Conservation (phyloP, 1,140 invertebrate genomes). For the Elymnias hypermnestra region DNA sequence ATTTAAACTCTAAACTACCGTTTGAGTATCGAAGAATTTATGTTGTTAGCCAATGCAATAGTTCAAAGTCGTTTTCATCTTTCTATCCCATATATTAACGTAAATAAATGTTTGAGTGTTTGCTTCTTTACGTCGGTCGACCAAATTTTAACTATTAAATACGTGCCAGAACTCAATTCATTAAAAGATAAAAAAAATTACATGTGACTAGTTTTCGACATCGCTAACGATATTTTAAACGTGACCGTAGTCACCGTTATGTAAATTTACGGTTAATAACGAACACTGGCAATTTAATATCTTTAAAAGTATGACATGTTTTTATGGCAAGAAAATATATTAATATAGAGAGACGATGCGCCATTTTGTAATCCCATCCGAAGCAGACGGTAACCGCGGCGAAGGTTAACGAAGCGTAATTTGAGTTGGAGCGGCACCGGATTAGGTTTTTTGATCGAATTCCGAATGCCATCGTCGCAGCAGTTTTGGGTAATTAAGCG, state of each 20-base stretch:
- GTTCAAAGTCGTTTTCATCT: slow-evolving; percentile 12
- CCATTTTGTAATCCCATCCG: slow-evolving; percentile 30
- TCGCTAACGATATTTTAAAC: slow-evolving; percentile 22
- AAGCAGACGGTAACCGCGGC: slow-evolving; percentile 30
- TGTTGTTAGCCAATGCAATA: slow-evolving; percentile 8
- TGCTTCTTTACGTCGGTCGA: slow-evolving; percentile 4
- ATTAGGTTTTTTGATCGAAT: slow-evolving; percentile 52
- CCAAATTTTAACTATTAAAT: slow-evolving; percentile 12
- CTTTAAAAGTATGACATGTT: slow-evolving; percentile 38
- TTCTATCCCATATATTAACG: slow-evolving; percentile 8
- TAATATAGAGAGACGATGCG: slow-evolving; percentile 46
- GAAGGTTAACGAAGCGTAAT: slow-evolving; percentile 52
- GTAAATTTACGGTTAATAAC: slow-evolving; percentile 21
- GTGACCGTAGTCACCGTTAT: slow-evolving; percentile 13
- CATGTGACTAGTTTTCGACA: slow-evolving; percentile 26
- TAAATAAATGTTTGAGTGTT: slow-evolving; percentile 11
- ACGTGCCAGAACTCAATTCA: slow-evolving; percentile 8
- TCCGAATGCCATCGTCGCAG: slow-evolving; percentile 39
- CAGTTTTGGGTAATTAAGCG: slow-evolving; percentile 67
- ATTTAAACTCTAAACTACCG: background rate
- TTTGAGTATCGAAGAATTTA: slow-evolving; percentile 16
- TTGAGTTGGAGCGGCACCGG: slow-evolving; percentile 45
- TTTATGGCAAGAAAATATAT: slow-evolving; percentile 52
- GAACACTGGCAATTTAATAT: slow-evolving; percentile 28
- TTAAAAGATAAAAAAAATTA: slow-evolving; percentile 19